Base-by-base conservation (phyloP, 1,140 invertebrate genomes). In the Calephelis virginiensis region DNA sequence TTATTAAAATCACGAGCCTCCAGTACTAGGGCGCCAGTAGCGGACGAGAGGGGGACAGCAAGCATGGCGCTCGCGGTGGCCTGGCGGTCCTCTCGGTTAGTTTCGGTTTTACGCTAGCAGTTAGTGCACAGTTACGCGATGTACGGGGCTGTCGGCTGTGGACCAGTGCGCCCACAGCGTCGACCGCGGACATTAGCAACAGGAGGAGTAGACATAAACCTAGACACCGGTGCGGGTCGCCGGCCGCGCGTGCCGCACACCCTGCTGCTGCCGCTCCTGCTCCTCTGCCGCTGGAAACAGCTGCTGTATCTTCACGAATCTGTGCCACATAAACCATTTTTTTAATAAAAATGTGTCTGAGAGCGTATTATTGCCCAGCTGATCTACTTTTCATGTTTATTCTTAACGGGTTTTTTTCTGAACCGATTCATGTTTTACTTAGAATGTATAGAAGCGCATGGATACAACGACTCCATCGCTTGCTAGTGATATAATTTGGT, bases 201-300 rank as follows among this genome's bases (percentile, higher is more conserved):
- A 86, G 70, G 67, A 90, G 73, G 59, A 90, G 80, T 50, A 89
- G 82, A 68, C 83, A 90, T 86, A 89, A 89, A 90, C 88, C 88
- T 90, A 89, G 62, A 73, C 86, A 90, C 60, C 70, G 80, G 64
- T 80, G 82, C 3, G 82, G 76, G 8, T 81, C 67, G 45, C 78
- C 74, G 0, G 78, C 65, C 11, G 81, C 77, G 56, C 67, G 71
- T 8, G 81, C 78, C 0, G 76, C 47, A 72, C 87, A 88, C 0
- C 85, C 87, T 53, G 38, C 76, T 73, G 8, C 72, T 64, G n/a
- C 73, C 72, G 53, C 64, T 69, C n/a, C 71, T 3, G 56, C 64
- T 43, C 67, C 13, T 56, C 67, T 8, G 62, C 68, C 40, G 69
- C 59, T 14, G 61, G 64, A 47, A 14, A 72, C 68, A 4, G 66